These are phyloP conservation scores for Pemphigus obesinymphae DNA, from an alignment of 1,140 invertebrate species.

Conservation along the genomic window DNA sequence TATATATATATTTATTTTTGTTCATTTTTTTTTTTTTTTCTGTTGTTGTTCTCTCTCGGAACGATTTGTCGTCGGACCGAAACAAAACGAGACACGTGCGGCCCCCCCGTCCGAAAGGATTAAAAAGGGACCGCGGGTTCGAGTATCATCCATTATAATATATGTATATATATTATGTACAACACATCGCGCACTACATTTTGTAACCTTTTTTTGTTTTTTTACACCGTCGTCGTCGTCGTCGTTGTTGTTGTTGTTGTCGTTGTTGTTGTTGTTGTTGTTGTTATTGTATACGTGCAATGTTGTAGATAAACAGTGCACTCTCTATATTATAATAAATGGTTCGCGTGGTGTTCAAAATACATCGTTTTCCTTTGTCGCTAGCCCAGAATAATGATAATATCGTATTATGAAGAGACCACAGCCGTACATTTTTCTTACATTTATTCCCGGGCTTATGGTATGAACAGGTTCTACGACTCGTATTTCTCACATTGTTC, in stretches of 20 bases:
- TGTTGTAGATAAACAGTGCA: conserved; percentile 11
- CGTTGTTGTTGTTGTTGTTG: conserved; percentile 1
- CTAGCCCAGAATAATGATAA: too few species aligned
- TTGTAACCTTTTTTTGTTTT: conserved; percentile 2
- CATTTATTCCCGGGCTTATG: too few species aligned
- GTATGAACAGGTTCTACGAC: too few species aligned
- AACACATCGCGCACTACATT: background rate
- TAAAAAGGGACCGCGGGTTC: conserved; percentile 2
- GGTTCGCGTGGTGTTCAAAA: background rate
- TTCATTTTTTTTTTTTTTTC: background rate
- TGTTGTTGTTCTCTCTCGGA: background rate
- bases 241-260: background rate
- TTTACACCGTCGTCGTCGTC: background rate
- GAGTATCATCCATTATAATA: conserved; percentile 16
- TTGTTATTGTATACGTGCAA: conserved; percentile 15
- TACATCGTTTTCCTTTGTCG: too few species aligned
- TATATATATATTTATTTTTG: too few species aligned
- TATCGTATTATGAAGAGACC: too few species aligned
- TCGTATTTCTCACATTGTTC: too few species aligned
- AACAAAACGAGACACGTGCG: conserved; percentile 39
- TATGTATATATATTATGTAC: too few species aligned
- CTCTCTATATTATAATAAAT: background rate
- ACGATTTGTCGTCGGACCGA: conserved; percentile 34
- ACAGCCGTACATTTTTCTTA: too few species aligned
- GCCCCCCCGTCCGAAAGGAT: conserved; percentile 16